These are phyloP conservation scores for Decapterus maruadsi DNA, from an alignment of 2,797 vertebrate species.

Conservation along the genomic window DNA sequence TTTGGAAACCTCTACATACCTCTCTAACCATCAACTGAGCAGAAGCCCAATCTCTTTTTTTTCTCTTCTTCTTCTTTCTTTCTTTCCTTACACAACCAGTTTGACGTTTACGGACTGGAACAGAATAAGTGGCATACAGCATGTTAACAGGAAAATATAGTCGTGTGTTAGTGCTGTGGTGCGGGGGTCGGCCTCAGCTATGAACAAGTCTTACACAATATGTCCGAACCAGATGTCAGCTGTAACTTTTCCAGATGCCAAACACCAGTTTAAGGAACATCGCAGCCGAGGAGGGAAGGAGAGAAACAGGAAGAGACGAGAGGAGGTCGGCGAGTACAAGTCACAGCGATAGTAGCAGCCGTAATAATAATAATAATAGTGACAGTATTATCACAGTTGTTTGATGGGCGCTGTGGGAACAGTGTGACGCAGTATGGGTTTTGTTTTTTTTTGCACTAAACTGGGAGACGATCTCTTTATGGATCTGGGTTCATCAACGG, in stretches of 20 bases:
- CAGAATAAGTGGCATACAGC: slow-evolving; percentile 5
- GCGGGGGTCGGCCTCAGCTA: slow-evolving; percentile 28
- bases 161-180: slow-evolving; percentile 2
- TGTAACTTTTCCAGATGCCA: slow-evolving; percentile 23
- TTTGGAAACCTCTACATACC: slow-evolving; percentile 35
- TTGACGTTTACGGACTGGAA: slow-evolving; percentile 9
- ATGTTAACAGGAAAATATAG: slow-evolving; percentile 9
- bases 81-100: background rate
- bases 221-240: slow-evolving; percentile 32
- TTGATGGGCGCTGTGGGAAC: background rate
- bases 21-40: slow-evolving; percentile 15
- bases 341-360: background rate
- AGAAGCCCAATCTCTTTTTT: background rate
- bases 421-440: background rate
- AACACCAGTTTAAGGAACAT: slow-evolving; percentile 23
- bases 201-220: slow-evolving; percentile 13
- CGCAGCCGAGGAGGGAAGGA: background rate
- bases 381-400: too few species aligned
- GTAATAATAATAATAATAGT: background rate
- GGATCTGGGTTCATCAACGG: too few species aligned
- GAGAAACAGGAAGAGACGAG: background rate
- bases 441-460: too few species aligned
- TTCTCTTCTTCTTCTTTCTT: too few species aligned
- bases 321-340: background rate
- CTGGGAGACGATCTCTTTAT: too few species aligned